phyloP scores from a whole-genome alignment of 2,888 invertebrate genomes.

The Clostera curtula region DNA sequence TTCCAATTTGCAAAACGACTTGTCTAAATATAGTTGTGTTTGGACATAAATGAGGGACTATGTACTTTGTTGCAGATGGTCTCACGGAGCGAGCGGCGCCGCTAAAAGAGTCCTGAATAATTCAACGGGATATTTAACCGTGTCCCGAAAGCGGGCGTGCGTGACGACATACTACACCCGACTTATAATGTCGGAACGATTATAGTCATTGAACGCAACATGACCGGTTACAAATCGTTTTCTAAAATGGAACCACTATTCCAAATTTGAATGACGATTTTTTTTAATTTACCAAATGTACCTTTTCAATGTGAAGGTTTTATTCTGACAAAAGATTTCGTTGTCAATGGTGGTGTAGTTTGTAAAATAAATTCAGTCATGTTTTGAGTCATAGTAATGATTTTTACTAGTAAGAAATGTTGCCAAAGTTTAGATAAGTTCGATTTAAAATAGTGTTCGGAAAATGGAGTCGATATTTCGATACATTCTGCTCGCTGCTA shows the following conservation, averaged over 20 bases:
- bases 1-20: constrained; percentile 33
- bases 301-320: constrained; percentile 7
- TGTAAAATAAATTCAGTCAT: constrained; percentile 20
- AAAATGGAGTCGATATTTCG: constrained; percentile 36
- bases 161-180: constrained; percentile 33
- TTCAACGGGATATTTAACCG: constrained; percentile 66
- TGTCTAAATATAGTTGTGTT: constrained; percentile 40
- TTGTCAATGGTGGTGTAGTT: constrained; percentile 17
- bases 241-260: too few relatives aligned
- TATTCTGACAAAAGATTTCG: constrained; percentile 24
- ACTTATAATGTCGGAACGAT: constrained; percentile 37
- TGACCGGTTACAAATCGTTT: constrained; percentile 15
- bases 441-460: constrained; percentile 17
- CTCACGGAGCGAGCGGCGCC: constrained; percentile 40
- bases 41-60: constrained; percentile 52
- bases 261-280: too few relatives aligned
- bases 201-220: constrained; percentile 21
- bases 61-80: constrained; percentile 69
- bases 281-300: constrained; percentile 20
- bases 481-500: constrained; percentile 33
- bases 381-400: constrained; percentile 13
- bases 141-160: constrained; percentile 38
- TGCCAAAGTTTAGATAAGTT: constrained; percentile 24
- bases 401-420: constrained; percentile 16
- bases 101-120: constrained; percentile 67